Evolutionary conservation across 1,140 invertebrate genomes (phyloP).

Genomic region (Anoplolepis gracilipes): DNA sequence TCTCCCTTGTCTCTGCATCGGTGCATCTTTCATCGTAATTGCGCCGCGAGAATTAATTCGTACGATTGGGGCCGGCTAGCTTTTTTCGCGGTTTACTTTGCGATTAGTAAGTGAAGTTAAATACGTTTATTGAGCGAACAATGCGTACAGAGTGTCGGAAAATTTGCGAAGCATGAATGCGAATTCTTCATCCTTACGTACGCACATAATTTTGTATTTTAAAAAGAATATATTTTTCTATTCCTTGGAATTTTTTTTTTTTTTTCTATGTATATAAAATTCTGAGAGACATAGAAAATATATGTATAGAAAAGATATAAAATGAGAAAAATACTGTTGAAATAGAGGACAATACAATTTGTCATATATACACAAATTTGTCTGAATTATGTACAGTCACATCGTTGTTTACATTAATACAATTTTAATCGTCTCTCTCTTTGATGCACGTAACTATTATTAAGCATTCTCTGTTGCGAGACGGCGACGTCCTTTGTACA

Average conservation of each 20-base stretch:
- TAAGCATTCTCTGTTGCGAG: slow-evolving; percentile 14
- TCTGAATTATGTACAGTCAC: background rate
- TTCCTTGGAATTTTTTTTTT: no score
- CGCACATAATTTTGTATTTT: no score
- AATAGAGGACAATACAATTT: no score
- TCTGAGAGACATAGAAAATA: no score
- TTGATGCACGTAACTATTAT: slow-evolving; percentile 8
- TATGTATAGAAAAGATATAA: background rate
- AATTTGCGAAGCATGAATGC: background rate
- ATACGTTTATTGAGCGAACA: background rate
- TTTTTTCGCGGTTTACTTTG: slow-evolving; percentile 23
- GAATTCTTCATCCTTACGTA: background rate
- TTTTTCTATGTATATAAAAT: no score
- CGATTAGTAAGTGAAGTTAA: slow-evolving; percentile 45
- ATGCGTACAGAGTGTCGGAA: background rate
- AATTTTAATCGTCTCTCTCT: slow-evolving; percentile 50
- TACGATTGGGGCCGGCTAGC: slow-evolving; percentile 55
- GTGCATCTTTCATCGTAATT: slow-evolving; percentile 58
- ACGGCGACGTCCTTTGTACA: slow-evolving; percentile 39
- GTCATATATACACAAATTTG: background rate
- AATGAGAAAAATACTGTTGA: no score
- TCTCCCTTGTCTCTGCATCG: slow-evolving; percentile 25
- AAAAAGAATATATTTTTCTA: no score
- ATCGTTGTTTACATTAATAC: slow-evolving; percentile 1
- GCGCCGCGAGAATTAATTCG: slow-evolving; percentile 58